These are phyloP conservation scores for Heteractis magnifica DNA, from an alignment of 92 coral and sea anemone genomes.

Conservation along the genomic window DNA sequence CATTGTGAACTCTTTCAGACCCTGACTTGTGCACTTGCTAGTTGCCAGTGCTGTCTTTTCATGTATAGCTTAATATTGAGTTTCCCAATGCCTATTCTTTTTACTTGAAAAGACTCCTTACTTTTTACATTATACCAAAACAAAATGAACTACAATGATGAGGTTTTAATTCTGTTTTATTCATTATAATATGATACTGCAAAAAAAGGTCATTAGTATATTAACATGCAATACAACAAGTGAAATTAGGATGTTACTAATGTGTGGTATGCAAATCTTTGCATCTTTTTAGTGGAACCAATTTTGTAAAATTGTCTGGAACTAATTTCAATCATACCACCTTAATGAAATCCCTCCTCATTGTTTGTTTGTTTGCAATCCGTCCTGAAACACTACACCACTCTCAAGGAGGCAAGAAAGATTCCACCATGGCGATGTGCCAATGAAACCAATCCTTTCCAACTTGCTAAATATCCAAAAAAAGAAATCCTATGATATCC, in stretches of 20 bases:
- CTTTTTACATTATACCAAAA: background rate
- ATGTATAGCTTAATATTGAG: too few relatives aligned
- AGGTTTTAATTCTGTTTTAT: background rate
- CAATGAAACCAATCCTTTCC: conserved; percentile 34
- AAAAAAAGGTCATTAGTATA: background rate
- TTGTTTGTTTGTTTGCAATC: conserved; percentile 6
- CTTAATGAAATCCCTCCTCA: conserved; percentile 40
- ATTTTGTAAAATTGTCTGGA: background rate
- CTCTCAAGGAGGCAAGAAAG: conserved; percentile 27
- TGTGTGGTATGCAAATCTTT: background rate
- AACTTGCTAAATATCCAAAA: conserved; percentile 36
- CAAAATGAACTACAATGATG: background rate
- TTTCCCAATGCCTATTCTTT: too few relatives aligned
- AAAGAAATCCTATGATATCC: conserved; percentile 41
- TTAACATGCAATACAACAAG: background rate
- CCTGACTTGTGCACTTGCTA: too few relatives aligned
- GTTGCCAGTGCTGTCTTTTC: too few relatives aligned
- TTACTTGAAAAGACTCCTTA: background rate
- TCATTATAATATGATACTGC: background rate
- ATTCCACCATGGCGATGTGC: conserved; percentile 49
- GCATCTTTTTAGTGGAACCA: background rate
- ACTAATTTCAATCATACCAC: conserved; percentile 28
- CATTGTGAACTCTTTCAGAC: too few relatives aligned
- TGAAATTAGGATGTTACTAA: background rate
- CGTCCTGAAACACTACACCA: conserved; percentile 4